A percentile compares a stretch with the other conserved stretches of the same genome.
Evolutionary conservation across 2,797 vertebrate genomes (phyloP).

Genomic region (Decapterus maruadsi): DNA sequence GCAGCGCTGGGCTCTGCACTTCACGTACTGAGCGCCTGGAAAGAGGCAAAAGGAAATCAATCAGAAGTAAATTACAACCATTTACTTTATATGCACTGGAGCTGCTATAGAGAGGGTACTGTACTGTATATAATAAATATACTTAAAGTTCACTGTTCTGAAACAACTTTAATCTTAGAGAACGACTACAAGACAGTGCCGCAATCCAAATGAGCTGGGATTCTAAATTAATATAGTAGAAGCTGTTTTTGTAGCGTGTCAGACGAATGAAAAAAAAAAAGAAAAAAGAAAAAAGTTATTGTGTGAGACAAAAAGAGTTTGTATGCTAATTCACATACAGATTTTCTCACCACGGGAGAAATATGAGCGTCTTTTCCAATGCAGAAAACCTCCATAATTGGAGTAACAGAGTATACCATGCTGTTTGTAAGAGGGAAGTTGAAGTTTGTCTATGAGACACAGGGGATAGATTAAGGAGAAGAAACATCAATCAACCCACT

Average conservation of each 20-base stretch:
- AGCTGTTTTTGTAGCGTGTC: conserved; percentile 4
- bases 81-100: conserved; percentile 54
- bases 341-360: conserved; percentile 53
- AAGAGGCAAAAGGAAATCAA: conserved; percentile 63
- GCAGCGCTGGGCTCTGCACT: conserved; percentile 94
- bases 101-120: conserved; percentile 1
- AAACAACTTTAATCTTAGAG: conserved; percentile 19
- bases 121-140: conserved; percentile 27
- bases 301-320: conserved; percentile 44
- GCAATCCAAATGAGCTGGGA: conserved; percentile 32
- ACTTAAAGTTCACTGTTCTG: conserved; percentile 13
- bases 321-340: conserved; percentile 56
- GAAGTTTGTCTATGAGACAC: conserved; percentile 67
- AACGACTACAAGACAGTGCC: conserved; percentile 11
- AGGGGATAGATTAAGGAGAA: conserved; percentile 73
- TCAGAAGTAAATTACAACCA: conserved; percentile 62
- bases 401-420: conserved; percentile 60
- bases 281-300: conserved; percentile 20
- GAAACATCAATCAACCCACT: conserved; percentile 77
- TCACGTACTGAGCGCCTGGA: conserved; percentile 93
- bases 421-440: conserved; percentile 56
- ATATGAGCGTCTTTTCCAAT: conserved; percentile 40
- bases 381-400: conserved; percentile 67
- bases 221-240: conserved; percentile 23
- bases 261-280: conserved; percentile 17